These are phyloP conservation scores for Atherinosoma microstoma DNA, from an alignment of 2,797 vertebrate species.

Conservation along the genomic window DNA sequence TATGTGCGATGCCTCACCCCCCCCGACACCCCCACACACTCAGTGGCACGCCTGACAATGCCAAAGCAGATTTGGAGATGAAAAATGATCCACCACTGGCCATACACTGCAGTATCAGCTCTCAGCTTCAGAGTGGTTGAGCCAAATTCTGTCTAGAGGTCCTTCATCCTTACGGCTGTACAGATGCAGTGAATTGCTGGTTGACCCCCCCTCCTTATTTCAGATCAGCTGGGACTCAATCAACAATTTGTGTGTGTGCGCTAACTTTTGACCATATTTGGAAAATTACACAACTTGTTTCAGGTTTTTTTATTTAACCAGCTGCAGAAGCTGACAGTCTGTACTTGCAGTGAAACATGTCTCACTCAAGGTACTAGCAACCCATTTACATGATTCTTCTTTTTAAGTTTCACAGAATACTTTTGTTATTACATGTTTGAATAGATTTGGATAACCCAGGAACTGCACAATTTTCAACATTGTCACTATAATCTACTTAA, in stretches of 20 bases:
- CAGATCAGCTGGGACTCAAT: constrained; percentile 6
- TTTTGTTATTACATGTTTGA: constrained; percentile 38
- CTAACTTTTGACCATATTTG: constrained; percentile 9
- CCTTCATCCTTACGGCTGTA: constrained; percentile 64
- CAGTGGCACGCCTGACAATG: constrained; percentile 59
- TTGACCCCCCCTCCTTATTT: constrained; percentile 17
- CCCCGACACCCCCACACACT: constrained; percentile 28
- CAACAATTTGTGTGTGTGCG: not conserved
- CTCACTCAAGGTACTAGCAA: constrained; percentile 21
- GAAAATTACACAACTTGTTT: constrained; percentile 32
- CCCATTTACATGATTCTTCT: too few species aligned
- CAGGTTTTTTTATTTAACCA: constrained; percentile 38
- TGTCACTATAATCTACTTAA: constrained; percentile 1
- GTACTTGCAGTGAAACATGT: constrained; percentile 53
- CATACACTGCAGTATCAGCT: constrained; percentile 68
- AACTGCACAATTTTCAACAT: not conserved
- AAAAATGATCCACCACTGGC: constrained; percentile 79
- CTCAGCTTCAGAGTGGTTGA: constrained; percentile 71
- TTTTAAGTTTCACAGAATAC: constrained; percentile 4
- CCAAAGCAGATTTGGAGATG: constrained; percentile 81
- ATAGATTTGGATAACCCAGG: constrained; percentile 18
- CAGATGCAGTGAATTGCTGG: constrained; percentile 52
- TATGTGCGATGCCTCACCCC: constrained; percentile 19
- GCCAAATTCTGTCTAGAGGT: constrained; percentile 71
- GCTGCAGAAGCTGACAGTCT: constrained; percentile 43